phyloP scores from a whole-genome alignment of 2,113 vertebrate species.

The Dicentrarchus labrax region DNA sequence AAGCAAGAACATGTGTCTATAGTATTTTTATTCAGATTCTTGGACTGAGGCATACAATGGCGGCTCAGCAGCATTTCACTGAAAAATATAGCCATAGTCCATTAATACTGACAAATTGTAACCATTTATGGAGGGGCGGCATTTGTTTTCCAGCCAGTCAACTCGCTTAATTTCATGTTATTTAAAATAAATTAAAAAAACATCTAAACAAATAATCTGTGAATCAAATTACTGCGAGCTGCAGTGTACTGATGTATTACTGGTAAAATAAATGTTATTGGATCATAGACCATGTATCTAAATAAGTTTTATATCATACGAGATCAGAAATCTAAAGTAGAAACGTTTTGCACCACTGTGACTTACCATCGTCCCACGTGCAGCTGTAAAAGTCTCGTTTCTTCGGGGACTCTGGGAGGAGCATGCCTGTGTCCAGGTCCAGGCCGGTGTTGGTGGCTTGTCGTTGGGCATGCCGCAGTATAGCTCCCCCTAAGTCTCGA shows the following conservation, averaged over 20 bases:
- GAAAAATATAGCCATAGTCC: not conserved
- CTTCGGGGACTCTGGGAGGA: conserved; percentile 92
- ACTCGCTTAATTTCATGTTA: not conserved
- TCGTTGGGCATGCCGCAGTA: conserved; percentile 93
- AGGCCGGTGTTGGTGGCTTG: conserved; percentile 94
- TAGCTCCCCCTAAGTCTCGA: conserved; percentile 92
- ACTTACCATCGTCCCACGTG: conserved; percentile 97
- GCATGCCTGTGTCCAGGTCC: conserved; percentile 92
- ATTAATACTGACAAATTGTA: not conserved
- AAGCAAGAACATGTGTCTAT: not conserved
- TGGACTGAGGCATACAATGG: no score
- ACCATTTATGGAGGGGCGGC: not conserved
- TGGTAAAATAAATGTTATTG: not conserved
- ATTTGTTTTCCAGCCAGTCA: not conserved
- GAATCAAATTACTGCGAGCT: not conserved
- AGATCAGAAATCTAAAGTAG: not conserved
- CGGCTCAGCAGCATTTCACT: not conserved
- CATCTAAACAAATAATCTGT: not conserved
- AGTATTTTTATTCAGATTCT: not conserved
- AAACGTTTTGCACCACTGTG: not conserved
- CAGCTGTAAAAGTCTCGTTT: conserved; percentile 95
- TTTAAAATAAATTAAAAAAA: no score
- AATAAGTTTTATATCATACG: not conserved
- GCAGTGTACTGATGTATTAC: not conserved
- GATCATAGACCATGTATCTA: not conserved